Percentiles rank a stretch among this genome's conserved stretches.
Conservation (phyloP, 2,888 invertebrate genomes). For the Ethmia dodecea region DNA sequence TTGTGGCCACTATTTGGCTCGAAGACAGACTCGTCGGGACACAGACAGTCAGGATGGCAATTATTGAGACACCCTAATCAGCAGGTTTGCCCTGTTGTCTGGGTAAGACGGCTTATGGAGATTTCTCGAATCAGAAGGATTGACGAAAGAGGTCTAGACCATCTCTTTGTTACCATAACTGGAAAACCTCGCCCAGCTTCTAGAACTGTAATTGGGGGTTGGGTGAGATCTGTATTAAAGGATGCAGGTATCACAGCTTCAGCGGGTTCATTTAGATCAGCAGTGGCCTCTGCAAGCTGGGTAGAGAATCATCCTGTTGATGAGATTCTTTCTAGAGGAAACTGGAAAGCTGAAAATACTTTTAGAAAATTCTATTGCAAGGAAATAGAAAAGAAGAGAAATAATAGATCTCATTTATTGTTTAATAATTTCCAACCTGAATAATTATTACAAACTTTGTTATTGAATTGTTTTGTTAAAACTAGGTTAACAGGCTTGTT, state of each 20-base stretch:
- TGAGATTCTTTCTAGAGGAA: not conserved
- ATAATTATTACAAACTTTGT: too few species aligned
- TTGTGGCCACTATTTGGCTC: slow-evolving; percentile 5
- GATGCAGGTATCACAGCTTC: not conserved
- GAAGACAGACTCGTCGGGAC: not conserved
- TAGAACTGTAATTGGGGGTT: not conserved
- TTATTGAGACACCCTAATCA: not conserved
- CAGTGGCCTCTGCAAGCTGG: not conserved
- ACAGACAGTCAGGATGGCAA: slow-evolving; percentile 1
- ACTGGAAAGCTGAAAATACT: not conserved
- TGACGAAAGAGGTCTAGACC: not conserved
- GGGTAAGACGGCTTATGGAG: not conserved
- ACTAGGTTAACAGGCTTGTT: too few species aligned
- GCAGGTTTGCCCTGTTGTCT: not conserved
- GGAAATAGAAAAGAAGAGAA: not conserved
- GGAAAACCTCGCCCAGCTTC: not conserved
- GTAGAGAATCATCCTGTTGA: not conserved
- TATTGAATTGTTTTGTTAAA: too few species aligned
- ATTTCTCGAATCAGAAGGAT: not conserved
- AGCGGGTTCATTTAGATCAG: not conserved
- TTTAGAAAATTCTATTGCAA: not conserved
- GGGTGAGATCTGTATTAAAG: not conserved
- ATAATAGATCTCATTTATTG: too few species aligned
- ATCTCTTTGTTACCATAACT: not conserved
- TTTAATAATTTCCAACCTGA: too few species aligned